Evolutionary conservation across 2,797 vertebrate genomes (phyloP).

Genomic region (Pantherophis vulpinus): DNA sequence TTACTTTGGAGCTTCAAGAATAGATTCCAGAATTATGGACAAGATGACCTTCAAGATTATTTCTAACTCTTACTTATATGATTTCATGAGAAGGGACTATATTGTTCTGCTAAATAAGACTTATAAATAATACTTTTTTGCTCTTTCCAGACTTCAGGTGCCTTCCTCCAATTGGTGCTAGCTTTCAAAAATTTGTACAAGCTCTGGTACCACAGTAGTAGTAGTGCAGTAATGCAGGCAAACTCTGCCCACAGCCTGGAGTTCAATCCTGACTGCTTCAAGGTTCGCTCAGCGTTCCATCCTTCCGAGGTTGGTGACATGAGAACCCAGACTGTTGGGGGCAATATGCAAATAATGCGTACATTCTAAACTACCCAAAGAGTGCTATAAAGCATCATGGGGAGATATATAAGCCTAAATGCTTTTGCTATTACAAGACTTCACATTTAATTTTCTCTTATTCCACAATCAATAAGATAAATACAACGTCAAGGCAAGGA

Average conservation of each 20-base stretch:
- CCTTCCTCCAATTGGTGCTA: background rate
- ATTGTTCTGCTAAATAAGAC: background rate
- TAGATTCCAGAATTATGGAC: background rate
- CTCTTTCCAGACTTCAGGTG: background rate
- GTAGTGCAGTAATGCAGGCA: background rate
- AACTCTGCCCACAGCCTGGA: background rate
- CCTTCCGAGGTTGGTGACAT: background rate
- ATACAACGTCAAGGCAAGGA: slow-evolving; percentile 21
- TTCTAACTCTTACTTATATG: background rate
- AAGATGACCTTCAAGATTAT: background rate
- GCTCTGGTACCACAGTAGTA: background rate
- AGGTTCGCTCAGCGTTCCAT: background rate
- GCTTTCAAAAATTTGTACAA: background rate
- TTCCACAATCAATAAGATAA: slow-evolving; percentile 27
- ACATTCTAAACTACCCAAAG: background rate
- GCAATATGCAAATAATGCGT: background rate
- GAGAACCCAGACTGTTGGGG: background rate
- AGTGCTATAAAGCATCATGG: background rate
- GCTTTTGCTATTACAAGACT: background rate
- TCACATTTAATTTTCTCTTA: slow-evolving; percentile 40
- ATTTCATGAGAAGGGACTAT: background rate
- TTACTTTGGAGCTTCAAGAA: background rate
- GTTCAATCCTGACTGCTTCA: background rate
- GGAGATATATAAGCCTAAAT: background rate
- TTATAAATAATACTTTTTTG: background rate